Evolutionary conservation across 1,140 invertebrate genomes (phyloP).

Genomic region (Laupala kohalensis): DNA sequence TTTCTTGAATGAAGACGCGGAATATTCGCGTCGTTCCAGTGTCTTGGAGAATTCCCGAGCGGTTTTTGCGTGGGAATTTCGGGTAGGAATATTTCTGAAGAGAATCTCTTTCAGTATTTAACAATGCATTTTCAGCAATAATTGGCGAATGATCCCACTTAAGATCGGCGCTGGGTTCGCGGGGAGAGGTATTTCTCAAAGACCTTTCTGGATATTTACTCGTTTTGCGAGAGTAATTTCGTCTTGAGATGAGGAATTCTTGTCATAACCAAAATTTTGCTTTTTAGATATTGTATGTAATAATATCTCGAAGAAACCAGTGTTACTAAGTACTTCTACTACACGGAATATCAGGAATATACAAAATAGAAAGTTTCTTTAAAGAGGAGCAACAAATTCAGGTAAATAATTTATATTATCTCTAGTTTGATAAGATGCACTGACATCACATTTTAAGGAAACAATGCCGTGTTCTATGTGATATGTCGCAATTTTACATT

Average conservation of each 20-base stretch:
- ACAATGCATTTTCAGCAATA: not conserved
- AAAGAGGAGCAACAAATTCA: not conserved
- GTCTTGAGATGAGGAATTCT: no score
- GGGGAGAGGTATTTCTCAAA: no score
- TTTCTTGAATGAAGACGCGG: not conserved
- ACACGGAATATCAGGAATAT: not conserved
- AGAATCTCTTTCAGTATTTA: not conserved
- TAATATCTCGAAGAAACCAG: no score
- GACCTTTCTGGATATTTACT: no score
- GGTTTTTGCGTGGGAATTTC: not conserved
- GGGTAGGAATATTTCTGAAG: not conserved
- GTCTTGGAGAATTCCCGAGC: not conserved
- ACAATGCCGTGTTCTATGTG: no score
- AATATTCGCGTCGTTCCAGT: not conserved
- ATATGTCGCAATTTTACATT: no score
- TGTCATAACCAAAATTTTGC: no score
- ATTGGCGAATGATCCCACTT: not conserved
- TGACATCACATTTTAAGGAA: no score
- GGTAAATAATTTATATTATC: not conserved
- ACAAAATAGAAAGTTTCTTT: not conserved
- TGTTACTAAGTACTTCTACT: not conserved
- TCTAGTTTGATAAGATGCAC: no score
- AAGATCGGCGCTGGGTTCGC: not conserved
- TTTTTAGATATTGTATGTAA: no score
- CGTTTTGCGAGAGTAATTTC: no score